A percentile compares a stretch with the other conserved stretches of the same genome.
phyloP scores from a whole-genome alignment of 2,888 invertebrate species.

The Drosophila quasianomalipes region DNA sequence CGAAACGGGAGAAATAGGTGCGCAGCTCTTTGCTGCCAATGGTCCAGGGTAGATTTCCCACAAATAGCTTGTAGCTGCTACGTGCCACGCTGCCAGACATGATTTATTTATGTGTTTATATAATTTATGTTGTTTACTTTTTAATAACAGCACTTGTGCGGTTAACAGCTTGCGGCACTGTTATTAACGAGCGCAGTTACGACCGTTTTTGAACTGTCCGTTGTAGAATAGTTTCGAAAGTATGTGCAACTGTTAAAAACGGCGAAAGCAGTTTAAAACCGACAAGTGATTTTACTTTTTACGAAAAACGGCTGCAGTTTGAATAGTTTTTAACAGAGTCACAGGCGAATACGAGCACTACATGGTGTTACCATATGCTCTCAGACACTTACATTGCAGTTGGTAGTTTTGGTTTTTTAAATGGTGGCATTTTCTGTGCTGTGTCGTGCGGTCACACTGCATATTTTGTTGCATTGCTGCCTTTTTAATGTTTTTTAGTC shows the following conservation, averaged over 20 bases:
- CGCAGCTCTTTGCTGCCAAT: constrained; percentile 90
- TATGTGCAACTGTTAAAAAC: neutral
- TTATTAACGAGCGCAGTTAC: neutral
- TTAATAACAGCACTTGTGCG: constrained; percentile 12
- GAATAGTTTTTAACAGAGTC: neutral
- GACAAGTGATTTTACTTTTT: neutral
- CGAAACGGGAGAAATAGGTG: constrained; percentile 92
- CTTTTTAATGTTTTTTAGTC: constrained; percentile 62
- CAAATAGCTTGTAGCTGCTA: constrained; percentile 88
- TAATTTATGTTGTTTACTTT: constrained; percentile 33
- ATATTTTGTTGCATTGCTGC: constrained; percentile 56
- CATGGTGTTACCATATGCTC: neutral
- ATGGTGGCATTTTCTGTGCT: neutral
- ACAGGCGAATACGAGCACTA: neutral
- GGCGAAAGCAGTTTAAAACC: neutral
- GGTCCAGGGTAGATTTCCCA: constrained; percentile 93
- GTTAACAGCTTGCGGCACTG: neutral
- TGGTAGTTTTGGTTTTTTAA: constrained; percentile 18
- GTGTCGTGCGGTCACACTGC: constrained; percentile 22
- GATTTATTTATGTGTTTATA: constrained; percentile 18
- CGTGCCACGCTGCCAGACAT: constrained; percentile 73
- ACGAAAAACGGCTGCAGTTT: neutral
- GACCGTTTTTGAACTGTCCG: neutral
- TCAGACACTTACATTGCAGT: neutral
- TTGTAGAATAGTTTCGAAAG: neutral